These are phyloP conservation scores for Drosophila dunni DNA, from an alignment of 1,140 invertebrate species.

Conservation along the genomic window DNA sequence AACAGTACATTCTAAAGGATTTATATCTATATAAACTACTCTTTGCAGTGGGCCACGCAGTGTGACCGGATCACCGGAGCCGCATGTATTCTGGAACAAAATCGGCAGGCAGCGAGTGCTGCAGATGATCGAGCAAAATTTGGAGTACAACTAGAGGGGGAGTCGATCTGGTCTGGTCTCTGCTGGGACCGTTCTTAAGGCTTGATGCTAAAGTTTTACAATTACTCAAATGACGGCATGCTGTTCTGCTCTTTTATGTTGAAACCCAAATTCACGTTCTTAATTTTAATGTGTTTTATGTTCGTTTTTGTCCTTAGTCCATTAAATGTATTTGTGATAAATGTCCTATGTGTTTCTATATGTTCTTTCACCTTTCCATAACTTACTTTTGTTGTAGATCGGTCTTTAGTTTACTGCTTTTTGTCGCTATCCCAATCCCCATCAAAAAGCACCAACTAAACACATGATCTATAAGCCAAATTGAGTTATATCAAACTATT, in stretches of 20 bases:
- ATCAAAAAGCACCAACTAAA: slow-evolving; percentile 44
- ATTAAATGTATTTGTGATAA: slow-evolving; percentile 42
- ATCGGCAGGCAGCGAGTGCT: slow-evolving; percentile 82
- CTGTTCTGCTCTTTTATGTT: slow-evolving; percentile 49
- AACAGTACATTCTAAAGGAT: not conserved
- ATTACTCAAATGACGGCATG: slow-evolving; percentile 53
- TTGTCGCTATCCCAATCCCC: slow-evolving; percentile 59
- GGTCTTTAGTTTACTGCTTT: slow-evolving; percentile 33
- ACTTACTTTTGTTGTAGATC: slow-evolving; percentile 7
- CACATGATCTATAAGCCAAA: slow-evolving; percentile 27
- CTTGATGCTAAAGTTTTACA: slow-evolving; percentile 49
- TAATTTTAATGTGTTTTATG: slow-evolving; percentile 75
- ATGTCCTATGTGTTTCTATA: too few relatives aligned
- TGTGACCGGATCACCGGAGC: slow-evolving; percentile 73
- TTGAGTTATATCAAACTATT: slow-evolving; percentile 23
- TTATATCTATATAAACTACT: not conserved
- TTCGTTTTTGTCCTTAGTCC: slow-evolving; percentile 38
- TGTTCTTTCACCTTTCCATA: slow-evolving; percentile 39
- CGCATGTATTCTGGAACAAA: slow-evolving; percentile 83
- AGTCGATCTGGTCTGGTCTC: slow-evolving; percentile 50
- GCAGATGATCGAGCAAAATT: slow-evolving; percentile 72
- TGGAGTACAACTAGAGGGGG: slow-evolving; percentile 61
- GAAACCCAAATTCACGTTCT: slow-evolving; percentile 35
- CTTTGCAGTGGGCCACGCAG: slow-evolving; percentile 64
- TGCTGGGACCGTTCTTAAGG: slow-evolving; percentile 19